phyloP scores from a whole-genome alignment of 2,113 vertebrate species.

The Aegithalos caudatus region DNA sequence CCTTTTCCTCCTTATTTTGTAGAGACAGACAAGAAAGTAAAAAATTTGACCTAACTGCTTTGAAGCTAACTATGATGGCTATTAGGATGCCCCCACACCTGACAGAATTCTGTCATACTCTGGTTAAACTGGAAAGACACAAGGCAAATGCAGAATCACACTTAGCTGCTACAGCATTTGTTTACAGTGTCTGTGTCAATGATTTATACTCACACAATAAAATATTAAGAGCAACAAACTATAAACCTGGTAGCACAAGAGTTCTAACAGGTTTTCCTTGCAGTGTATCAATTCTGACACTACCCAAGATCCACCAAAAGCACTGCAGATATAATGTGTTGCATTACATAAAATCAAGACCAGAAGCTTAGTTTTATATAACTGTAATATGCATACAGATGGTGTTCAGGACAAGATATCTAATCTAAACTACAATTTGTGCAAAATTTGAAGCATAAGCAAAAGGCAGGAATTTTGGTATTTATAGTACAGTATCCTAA shows the following conservation, averaged over 20 bases:
- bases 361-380: slow-evolving; percentile 39
- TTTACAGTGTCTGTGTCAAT: slow-evolving; percentile 17
- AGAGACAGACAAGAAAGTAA: not conserved
- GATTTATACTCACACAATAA: slow-evolving; percentile 28
- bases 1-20: not conserved
- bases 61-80: not conserved
- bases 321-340: not conserved
- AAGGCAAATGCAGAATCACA: not conserved
- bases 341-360: slow-evolving; percentile 39
- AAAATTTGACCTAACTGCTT: not conserved
- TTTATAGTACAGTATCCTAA: not conserved
- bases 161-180: not conserved
- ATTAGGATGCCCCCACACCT: not conserved
- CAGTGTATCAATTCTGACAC: not conserved
- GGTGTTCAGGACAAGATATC: not conserved
- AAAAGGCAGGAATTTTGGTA: not conserved
- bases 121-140: not conserved
- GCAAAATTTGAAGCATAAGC: not conserved
- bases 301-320: not conserved
- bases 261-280: slow-evolving; percentile 13
- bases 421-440: not conserved
- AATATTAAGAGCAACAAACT: slow-evolving; percentile 59
- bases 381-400: slow-evolving; percentile 8
- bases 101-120: not conserved
- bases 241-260: slow-evolving; percentile 2